These are phyloP conservation scores for Limnephilus auricula DNA, from an alignment of 2,888 invertebrate genomes.

Conservation along the genomic window DNA sequence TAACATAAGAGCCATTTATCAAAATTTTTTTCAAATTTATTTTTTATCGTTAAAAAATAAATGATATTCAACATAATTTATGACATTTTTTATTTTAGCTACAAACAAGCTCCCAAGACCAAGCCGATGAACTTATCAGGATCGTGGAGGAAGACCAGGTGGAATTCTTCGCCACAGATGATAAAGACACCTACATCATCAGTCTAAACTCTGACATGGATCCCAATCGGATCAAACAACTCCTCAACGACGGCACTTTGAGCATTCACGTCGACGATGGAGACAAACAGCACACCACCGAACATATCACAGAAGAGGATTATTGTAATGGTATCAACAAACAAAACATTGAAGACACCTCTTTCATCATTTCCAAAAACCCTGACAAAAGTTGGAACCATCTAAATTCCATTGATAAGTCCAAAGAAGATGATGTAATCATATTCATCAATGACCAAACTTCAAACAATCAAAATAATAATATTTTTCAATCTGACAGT, in stretches of 20 bases:
- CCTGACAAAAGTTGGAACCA: not conserved
- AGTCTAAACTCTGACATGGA: constrained; percentile 61
- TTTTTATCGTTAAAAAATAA: not conserved
- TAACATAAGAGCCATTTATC: no score
- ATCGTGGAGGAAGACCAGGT: constrained; percentile 55
- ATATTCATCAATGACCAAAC: constrained; percentile 5
- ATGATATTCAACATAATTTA: no score
- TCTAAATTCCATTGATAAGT: not conserved
- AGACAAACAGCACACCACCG: constrained; percentile 27
- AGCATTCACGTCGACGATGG: constrained; percentile 59
- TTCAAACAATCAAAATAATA: not conserved
- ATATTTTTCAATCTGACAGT: not conserved
- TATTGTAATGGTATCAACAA: not conserved
- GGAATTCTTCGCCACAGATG: constrained; percentile 56
- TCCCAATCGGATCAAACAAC: constrained; percentile 49
- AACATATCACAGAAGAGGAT: not conserved
- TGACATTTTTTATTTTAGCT: constrained; percentile 12
- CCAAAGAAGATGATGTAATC: not conserved
- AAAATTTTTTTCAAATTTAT: no score
- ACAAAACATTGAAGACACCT: not conserved
- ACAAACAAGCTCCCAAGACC: constrained; percentile 22
- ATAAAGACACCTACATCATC: constrained; percentile 59
- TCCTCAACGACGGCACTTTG: constrained; percentile 55
- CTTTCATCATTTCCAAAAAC: not conserved
- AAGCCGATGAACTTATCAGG: constrained; percentile 53